Evolutionary conservation across 1,140 invertebrate genomes (phyloP), one percentile per base, ranked within the genome.

Genomic region (Phymastichus coffea): DNA sequence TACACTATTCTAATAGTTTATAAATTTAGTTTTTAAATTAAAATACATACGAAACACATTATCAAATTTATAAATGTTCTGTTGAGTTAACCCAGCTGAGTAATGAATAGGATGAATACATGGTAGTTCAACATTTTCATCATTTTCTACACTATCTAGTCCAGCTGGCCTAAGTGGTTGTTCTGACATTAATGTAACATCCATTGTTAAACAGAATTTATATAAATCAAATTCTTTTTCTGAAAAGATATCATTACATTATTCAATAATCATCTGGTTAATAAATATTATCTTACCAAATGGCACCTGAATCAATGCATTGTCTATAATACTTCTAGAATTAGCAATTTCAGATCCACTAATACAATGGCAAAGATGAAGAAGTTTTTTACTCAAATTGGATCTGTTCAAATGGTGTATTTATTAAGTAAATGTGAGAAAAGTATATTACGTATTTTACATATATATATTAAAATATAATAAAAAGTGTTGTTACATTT

Each of bases 31-130:
- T 28, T 23, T 63, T 37, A 57, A 20, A 37, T 52, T 19, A 33
- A 17, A 61, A 23, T 66, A 87, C 88, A 87, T 83, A 94, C 91
- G 87, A 76, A 87, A 90, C 44, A 83, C 69, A 70, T 87, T 83
- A 54, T 79, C 70, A 14, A 81, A 69, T 25, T 78, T 70, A 70
- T 92, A 91, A 69, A 88, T 82, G 70, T 92, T 83, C 37, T 82
- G 70, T 55, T 82, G 76, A 19, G 79, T 74, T 49, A 93, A 78
- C 53, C 90, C 87, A 48, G 92, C 81, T 2, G 84, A 86, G 47
- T 83, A 81, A 67, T 86, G 84, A 17, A 93, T 72, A 6, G 92
- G 92, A 74, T 83, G 81, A 33, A 95, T 76, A 73, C 87, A 77
- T 15, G 91, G 90, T 20, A 94, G 70, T 19, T 79, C 62, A 26